phyloP scores from a whole-genome alignment of 2,113 vertebrate species.

The Hymenochirus boettgeri region DNA sequence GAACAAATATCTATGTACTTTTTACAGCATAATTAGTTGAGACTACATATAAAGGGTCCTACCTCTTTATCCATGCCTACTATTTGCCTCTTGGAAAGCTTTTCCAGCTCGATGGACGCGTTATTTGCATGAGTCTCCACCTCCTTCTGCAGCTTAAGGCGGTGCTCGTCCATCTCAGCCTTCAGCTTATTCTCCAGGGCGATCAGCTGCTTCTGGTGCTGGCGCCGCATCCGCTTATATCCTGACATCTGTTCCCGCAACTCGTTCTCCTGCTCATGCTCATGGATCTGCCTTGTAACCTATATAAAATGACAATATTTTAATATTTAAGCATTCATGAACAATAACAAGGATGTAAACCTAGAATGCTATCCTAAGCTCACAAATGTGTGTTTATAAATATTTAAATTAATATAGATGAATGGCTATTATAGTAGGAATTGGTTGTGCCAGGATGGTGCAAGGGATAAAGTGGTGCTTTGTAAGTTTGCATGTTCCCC shows the following conservation, averaged over 20 bases:
- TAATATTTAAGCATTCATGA: too few relatives aligned
- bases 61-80: conserved; percentile 96
- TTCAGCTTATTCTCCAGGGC: conserved; percentile 99
- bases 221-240: conserved; percentile 98
- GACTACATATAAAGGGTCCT: conserved; percentile 41
- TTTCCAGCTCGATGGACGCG: conserved; percentile 98
- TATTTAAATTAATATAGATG: too few relatives aligned
- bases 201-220: conserved; percentile 99
- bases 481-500: too few relatives aligned
- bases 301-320: conserved; percentile 46
- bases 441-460: too few relatives aligned
- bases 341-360: too few relatives aligned
- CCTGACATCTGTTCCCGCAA: conserved; percentile 99
- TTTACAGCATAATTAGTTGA: too few relatives aligned
- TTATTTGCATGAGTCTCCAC: conserved; percentile 98
- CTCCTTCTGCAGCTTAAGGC: conserved; percentile 98
- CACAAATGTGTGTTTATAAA: too few relatives aligned
- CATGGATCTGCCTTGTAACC: conserved; percentile 99
- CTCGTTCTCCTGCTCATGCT: conserved; percentile 99
- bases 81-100: conserved; percentile 94
- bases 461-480: too few relatives aligned
- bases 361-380: too few relatives aligned
- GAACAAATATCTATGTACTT: too few relatives aligned
- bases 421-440: too few relatives aligned
- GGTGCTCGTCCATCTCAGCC: conserved; percentile 98